Evolutionary conservation across 2,888 invertebrate species (phyloP), one percentile per base, ranked within the genome.

Genomic region (Drosophila fulvimacula): DNA sequence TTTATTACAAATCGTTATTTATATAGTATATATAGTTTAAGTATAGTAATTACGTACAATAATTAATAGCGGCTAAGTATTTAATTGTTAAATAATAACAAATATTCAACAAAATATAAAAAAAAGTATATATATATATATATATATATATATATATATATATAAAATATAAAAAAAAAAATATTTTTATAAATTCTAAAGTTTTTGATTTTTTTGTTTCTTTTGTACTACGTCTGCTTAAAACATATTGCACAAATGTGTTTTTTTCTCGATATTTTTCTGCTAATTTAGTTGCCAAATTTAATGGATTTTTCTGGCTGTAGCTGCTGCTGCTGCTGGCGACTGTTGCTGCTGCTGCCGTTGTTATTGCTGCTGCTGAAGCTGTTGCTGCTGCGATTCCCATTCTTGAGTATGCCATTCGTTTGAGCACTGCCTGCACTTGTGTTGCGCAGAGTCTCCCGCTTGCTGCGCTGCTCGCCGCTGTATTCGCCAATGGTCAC

Each of bases 401-500:
- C 64, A 17, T 64, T 64, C 53, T 64, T 64, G 68, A 64, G 64
- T 67, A 64, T 62, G 24, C 65, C 76, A 49, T 82, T 89, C 2
- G 58, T 68, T 65, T 82, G 51, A 67, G 79, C 80, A 32, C 79
- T 44, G 32, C 36, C 59, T 41, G 79, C 59, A 53, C 42, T 51
- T 74, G 89, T 46, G 46, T 5, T 48, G 21, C 88, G 76, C 38
- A 87, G 59, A n/a, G 84, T 87, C 30, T 87, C 89, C 2, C 83
- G 70, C 41, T 73, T 87, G 34, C 66, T 49, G 6, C 81, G 92
- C 27, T 93, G 92, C 39, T 92, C 92, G 17, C 94, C 94, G 88
- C 94, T 94, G 88, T 95, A 96, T 91, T 95, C 95, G 0, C 95
- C 95, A 64, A 96, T 95, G 3, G 95, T 95, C 7, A 96, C 95